Percentiles rank a stretch among this genome's conserved stretches.
Evolutionary conservation across 2,888 invertebrate genomes (phyloP).

Genomic region (Meteorus colon): DNA sequence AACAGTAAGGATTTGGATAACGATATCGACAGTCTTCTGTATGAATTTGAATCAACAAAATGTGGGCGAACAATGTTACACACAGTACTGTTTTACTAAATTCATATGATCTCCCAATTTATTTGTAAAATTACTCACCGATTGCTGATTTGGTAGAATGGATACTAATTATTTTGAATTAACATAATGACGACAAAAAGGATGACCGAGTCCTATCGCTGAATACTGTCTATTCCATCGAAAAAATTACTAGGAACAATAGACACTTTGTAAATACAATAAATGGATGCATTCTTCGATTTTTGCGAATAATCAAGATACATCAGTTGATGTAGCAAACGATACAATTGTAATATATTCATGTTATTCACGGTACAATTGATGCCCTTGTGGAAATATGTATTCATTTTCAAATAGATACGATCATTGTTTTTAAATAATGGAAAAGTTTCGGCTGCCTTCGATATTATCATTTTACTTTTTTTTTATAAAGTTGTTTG

Average conservation of each 20-base stretch:
- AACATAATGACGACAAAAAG: background rate
- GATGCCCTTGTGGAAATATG: background rate
- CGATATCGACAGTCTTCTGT: conserved; percentile 96
- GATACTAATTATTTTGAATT: background rate
- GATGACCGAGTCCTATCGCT: background rate
- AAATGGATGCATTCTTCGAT: conserved; percentile 6
- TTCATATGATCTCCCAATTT: conserved; percentile 15
- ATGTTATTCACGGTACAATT: background rate
- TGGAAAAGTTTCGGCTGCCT: background rate
- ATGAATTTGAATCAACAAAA: conserved; percentile 92
- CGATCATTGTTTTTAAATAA: background rate
- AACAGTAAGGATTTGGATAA: conserved; percentile 95
- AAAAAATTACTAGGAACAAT: background rate
- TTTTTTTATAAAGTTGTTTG: too few species aligned
- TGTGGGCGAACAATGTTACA: conserved; percentile 91
- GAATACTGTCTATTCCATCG: background rate
- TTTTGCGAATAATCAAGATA: background rate
- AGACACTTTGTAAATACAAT: conserved; percentile 6
- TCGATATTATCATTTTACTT: too few species aligned
- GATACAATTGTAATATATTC: background rate
- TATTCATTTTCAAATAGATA: background rate
- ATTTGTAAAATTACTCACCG: background rate
- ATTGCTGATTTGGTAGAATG: background rate
- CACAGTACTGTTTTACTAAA: conserved; percentile 94
- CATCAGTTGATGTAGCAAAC: background rate